These are phyloP conservation scores for Jaculus jaculus DNA, from an alignment of 2,113 vertebrate species.

Conservation along the genomic window DNA sequence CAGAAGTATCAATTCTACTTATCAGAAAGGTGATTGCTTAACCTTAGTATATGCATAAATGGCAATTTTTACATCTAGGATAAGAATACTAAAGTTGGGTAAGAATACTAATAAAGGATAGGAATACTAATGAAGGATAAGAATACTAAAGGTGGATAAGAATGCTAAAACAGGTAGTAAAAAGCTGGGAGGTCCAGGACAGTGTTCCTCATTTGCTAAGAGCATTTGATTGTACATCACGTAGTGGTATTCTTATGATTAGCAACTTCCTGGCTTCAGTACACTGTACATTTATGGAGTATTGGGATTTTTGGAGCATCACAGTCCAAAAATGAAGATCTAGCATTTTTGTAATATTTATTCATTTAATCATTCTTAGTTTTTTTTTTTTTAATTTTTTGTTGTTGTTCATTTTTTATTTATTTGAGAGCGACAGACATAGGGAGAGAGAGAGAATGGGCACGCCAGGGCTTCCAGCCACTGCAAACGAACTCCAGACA, in stretches of 20 bases:
- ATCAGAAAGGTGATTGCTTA: conserved; percentile 60
- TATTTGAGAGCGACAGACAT: too few relatives aligned
- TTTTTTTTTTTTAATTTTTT: too few relatives aligned
- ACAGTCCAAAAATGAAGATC: background rate
- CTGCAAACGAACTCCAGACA: too few relatives aligned
- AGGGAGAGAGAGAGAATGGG: too few relatives aligned
- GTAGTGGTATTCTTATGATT: background rate
- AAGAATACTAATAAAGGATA: background rate
- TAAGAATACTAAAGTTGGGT: background rate
- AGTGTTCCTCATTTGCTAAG: background rate
- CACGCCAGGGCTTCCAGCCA: too few relatives aligned
- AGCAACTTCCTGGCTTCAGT: background rate
- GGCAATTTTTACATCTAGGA: conserved; percentile 40
- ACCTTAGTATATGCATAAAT: conserved; percentile 39
- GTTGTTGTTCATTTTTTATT: too few relatives aligned
- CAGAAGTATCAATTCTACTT: conserved; percentile 45
- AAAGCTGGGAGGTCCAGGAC: background rate
- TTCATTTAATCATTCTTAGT: background rate
- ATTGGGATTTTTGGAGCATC: background rate
- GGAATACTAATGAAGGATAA: background rate
- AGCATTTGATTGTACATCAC: conserved; percentile 9
- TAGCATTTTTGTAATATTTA: background rate
- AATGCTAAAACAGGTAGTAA: background rate
- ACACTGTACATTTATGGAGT: background rate
- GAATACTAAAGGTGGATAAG: background rate